Conservation (phyloP, 2,113 vertebrate genomes). For the Agapornis roseicollis region DNA sequence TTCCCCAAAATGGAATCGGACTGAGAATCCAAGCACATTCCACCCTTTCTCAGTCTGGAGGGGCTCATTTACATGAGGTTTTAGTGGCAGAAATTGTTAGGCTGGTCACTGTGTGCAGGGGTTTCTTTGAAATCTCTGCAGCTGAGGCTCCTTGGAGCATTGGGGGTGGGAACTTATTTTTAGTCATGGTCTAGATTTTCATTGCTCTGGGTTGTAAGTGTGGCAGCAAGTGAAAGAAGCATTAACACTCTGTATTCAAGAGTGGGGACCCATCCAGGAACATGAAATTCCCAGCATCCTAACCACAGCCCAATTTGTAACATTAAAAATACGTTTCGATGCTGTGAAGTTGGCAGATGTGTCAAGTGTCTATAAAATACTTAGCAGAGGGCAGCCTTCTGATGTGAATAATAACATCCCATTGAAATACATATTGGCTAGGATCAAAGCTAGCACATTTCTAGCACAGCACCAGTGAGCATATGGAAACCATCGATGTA, state of each 20-base stretch:
- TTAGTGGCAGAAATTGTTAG: neutral
- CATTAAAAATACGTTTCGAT: slow-evolving; percentile 60
- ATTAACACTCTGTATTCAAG: neutral
- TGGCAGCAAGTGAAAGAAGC: slow-evolving; percentile 50
- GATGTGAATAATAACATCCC: slow-evolving; percentile 12
- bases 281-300: slow-evolving; percentile 40
- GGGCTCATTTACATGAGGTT: neutral
- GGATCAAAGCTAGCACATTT: neutral
- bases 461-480: neutral
- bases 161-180: slow-evolving; percentile 33
- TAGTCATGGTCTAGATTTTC: slow-evolving; percentile 10
- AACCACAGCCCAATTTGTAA: slow-evolving; percentile 38
- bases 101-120: neutral
- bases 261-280: neutral
- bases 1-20: neutral
- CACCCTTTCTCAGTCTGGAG: neutral
- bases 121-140: slow-evolving; percentile 22
- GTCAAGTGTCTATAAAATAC: slow-evolving; percentile 34
- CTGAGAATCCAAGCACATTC: neutral
- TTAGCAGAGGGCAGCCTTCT: slow-evolving; percentile 43
- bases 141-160: neutral
- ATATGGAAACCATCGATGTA: neutral
- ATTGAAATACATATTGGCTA: neutral
- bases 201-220: slow-evolving; percentile 32
- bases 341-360: slow-evolving; percentile 60